Evolutionary conservation across 2,888 invertebrate species (phyloP).

Genomic region (Rosalia funebris): DNA sequence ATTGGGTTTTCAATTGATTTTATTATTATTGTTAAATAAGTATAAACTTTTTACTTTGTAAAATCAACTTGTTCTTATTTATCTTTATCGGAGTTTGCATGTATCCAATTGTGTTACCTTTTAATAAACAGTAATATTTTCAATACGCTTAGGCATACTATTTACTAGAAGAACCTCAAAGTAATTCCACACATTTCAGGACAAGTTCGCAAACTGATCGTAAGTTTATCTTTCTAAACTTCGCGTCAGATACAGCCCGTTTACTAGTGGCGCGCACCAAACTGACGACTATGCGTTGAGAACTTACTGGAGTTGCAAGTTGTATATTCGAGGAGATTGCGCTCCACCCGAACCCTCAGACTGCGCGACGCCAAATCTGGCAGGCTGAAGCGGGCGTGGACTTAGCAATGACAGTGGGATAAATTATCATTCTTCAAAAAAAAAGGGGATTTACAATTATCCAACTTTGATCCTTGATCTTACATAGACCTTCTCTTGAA

Average conservation of each 20-base stretch:
- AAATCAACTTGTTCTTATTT: too few species aligned
- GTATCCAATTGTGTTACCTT: too few species aligned
- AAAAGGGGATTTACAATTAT: constrained; percentile 30
- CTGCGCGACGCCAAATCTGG: constrained; percentile 36
- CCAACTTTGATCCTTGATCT: constrained; percentile 25
- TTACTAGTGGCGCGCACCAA: constrained; percentile 23
- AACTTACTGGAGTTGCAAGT: constrained; percentile 37
- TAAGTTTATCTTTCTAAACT: not conserved
- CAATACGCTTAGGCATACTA: not conserved
- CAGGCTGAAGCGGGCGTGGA: constrained; percentile 32
- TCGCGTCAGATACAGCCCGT: constrained; percentile 7
- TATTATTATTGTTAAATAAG: too few species aligned
- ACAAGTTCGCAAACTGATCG: constrained; percentile 14
- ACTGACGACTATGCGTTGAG: constrained; percentile 22
- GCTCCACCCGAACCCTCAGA: constrained; percentile 29
- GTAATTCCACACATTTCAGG: constrained; percentile 21
- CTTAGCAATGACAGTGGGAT: constrained; percentile 23
- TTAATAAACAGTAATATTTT: not conserved
- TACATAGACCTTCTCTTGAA: not conserved
- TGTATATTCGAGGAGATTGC: constrained; percentile 35
- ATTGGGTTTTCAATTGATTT: too few species aligned
- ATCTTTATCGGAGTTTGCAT: not conserved
- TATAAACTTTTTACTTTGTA: too few species aligned
- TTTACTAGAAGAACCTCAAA: not conserved
- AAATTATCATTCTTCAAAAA: constrained; percentile 26